phyloP scores from a whole-genome alignment of 2,888 invertebrate species.

The Cryptus armator region DNA sequence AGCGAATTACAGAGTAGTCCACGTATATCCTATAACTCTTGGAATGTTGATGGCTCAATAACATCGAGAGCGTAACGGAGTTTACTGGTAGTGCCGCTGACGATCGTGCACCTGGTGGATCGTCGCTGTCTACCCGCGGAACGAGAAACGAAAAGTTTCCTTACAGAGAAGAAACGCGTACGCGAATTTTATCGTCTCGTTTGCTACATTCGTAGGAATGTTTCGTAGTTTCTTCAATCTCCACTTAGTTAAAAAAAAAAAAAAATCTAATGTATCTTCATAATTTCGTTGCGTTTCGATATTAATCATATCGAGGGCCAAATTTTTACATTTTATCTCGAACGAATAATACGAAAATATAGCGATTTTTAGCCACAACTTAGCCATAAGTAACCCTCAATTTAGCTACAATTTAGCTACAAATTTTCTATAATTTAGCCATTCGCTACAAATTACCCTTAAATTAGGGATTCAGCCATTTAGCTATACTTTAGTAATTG shows the following conservation, averaged over 20 bases:
- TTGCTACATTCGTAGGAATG: background rate
- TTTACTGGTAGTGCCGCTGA: slow-evolving; percentile 39
- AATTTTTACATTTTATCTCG: no score
- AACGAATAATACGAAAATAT: no score
- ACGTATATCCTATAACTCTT: slow-evolving; percentile 60
- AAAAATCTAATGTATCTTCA: background rate
- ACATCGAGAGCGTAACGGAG: slow-evolving; percentile 63
- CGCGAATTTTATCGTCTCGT: background rate
- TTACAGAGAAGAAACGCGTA: background rate
- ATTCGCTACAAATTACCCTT: no score
- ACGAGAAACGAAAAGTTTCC: slow-evolving; percentile 13
- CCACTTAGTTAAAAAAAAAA: background rate
- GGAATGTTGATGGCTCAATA: slow-evolving; percentile 72
- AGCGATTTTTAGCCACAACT: no score
- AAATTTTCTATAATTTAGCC: no score
- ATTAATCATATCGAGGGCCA: no score
- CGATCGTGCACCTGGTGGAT: slow-evolving; percentile 9
- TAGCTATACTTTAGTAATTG: no score
- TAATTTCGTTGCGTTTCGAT: background rate
- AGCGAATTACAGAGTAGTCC: slow-evolving; percentile 58
- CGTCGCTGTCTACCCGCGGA: background rate
- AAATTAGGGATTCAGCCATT: no score
- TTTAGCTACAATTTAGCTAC: no score
- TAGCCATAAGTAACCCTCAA: no score
- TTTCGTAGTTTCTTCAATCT: background rate